These are phyloP conservation scores for Ammospiza caudacuta DNA, from an alignment of 2,113 vertebrate genomes.

Conservation along the genomic window DNA sequence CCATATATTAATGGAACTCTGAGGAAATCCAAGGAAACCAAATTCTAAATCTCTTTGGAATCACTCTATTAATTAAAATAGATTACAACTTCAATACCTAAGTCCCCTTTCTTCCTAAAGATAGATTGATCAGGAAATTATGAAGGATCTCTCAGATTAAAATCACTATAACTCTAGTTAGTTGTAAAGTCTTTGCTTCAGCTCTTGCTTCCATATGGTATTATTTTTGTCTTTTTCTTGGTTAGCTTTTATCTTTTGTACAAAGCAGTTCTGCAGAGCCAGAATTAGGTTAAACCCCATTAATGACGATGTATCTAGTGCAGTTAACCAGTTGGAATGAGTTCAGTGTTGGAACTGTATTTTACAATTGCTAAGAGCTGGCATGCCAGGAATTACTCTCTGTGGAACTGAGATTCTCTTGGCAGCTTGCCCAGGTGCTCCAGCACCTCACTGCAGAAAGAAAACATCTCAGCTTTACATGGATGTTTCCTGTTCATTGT, in stretches of 20 bases:
- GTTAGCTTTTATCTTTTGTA: background rate
- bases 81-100: background rate
- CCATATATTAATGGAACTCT: background rate
- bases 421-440: background rate
- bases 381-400: background rate
- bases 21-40: background rate
- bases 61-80: background rate
- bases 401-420: background rate
- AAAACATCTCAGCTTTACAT: background rate
- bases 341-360: background rate
- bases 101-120: background rate
- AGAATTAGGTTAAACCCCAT: conserved; percentile 16
- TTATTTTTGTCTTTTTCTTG: background rate
- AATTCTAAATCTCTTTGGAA: background rate
- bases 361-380: background rate
- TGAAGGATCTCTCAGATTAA: background rate
- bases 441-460: background rate
- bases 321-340: background rate
- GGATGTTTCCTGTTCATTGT: background rate
- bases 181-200: background rate
- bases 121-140: background rate
- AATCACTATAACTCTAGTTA: background rate
- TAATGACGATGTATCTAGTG: background rate
- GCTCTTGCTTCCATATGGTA: background rate
- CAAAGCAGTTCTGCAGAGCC: background rate